Evolutionary conservation across 2,797 vertebrate species (phyloP).

Genomic region (Aselliscus stoliczkanus): DNA sequence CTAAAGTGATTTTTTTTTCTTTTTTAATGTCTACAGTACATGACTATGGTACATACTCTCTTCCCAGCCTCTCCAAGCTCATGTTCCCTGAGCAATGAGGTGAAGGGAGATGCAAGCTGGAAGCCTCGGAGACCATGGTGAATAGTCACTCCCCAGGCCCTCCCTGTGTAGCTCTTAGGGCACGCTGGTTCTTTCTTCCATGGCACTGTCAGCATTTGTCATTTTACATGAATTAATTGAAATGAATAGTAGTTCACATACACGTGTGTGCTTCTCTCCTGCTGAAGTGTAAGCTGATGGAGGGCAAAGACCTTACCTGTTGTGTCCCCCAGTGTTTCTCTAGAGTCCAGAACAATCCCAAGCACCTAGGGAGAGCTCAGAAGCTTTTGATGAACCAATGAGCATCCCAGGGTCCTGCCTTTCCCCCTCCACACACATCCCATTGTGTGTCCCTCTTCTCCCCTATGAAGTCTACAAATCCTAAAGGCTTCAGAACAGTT

Average conservation of each 20-base stretch:
- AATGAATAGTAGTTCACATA: accelerated
- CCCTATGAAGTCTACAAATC: not conserved
- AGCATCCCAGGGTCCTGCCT: not conserved
- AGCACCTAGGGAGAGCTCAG: not conserved
- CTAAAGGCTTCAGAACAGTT: not conserved
- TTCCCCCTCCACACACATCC: accelerated
- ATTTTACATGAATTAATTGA: not conserved
- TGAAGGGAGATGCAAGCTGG: not conserved
- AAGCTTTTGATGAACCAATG: accelerated
- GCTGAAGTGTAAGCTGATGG: accelerated
- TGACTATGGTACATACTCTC: not conserved
- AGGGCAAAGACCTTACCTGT: no score
- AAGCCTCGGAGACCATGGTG: accelerated
- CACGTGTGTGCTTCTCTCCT: not conserved
- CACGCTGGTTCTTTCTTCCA: not conserved
- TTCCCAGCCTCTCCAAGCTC: not conserved
- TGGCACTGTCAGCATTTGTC: not conserved
- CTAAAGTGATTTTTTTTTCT: not conserved
- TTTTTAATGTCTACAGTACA: not conserved
- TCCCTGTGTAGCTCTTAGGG: accelerated
- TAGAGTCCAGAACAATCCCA: not conserved
- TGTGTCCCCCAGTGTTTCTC: not conserved
- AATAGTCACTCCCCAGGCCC: accelerated
- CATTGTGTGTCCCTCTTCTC: not conserved
- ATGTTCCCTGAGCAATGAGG: not conserved